These are phyloP conservation scores for Triplophysa dalaica DNA, from an alignment of 2,113 vertebrate genomes.

Conservation along the genomic window DNA sequence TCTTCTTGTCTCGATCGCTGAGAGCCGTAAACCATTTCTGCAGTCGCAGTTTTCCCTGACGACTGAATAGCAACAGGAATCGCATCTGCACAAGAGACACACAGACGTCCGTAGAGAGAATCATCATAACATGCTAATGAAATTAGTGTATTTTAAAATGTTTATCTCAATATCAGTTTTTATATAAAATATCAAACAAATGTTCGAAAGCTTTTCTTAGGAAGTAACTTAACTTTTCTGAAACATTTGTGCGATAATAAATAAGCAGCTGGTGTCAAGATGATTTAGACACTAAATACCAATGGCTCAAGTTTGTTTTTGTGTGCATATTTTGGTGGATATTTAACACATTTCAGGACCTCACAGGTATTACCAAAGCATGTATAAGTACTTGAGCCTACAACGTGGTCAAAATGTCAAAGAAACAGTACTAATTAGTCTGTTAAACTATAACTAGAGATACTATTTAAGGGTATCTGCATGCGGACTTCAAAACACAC, in stretches of 20 bases:
- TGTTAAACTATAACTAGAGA: constrained; percentile 27
- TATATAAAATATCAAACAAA: too few relatives aligned
- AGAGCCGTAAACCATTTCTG: constrained; percentile 93
- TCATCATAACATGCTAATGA: background rate
- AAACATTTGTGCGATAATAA: too few relatives aligned
- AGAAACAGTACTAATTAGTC: background rate
- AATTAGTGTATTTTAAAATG: background rate
- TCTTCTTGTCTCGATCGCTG: constrained; percentile 89
- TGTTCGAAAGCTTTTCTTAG: too few relatives aligned
- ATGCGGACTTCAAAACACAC: background rate
- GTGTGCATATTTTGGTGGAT: too few relatives aligned
- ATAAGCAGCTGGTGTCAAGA: too few relatives aligned
- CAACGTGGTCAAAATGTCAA: constrained; percentile 1
- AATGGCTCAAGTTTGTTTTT: too few relatives aligned
- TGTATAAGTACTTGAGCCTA: background rate
- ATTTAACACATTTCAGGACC: too few relatives aligned
- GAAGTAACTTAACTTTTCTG: too few relatives aligned
- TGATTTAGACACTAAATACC: too few relatives aligned
- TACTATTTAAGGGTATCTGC: background rate
- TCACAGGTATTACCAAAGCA: background rate
- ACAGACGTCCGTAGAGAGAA: background rate
- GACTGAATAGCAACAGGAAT: constrained; percentile 95
- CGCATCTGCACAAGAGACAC: constrained; percentile 77
- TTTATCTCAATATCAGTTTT: too few relatives aligned
- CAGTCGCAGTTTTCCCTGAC: constrained; percentile 91